Evolutionary conservation across 2,113 vertebrate genomes (phyloP).

Genomic region (Vulpes lagopus): DNA sequence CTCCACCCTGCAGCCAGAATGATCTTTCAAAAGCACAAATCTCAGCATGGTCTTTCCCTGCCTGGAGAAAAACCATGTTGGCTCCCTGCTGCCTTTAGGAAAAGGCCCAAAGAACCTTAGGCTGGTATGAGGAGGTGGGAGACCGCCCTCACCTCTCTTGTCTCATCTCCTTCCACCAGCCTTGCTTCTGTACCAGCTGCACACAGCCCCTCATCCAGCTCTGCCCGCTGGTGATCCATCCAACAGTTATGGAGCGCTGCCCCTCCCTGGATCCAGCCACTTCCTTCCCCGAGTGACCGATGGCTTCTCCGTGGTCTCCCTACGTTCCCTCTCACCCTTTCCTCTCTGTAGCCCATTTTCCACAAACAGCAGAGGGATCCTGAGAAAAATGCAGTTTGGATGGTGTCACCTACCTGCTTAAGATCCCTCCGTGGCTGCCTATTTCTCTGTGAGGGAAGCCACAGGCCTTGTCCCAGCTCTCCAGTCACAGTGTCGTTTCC

Average conservation of each 20-base stretch:
- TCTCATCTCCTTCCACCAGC: background rate
- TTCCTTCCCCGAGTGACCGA: background rate
- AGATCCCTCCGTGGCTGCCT: background rate
- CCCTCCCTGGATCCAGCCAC: background rate
- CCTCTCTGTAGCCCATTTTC: background rate
- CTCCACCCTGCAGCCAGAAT: slow-evolving; percentile 21
- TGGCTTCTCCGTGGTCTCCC: background rate
- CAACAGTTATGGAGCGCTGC: background rate
- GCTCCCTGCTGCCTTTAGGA: background rate
- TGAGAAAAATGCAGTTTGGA: background rate
- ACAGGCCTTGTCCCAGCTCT: background rate
- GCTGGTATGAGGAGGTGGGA: background rate
- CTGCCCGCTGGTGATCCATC: background rate
- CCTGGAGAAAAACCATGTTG: background rate
- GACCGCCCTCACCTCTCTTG: background rate
- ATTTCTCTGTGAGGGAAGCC: background rate
- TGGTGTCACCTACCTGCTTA: background rate
- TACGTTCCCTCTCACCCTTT: background rate
- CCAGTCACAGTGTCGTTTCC: background rate
- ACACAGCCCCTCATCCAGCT: background rate
- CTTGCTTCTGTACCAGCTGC: background rate
- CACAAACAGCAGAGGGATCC: background rate
- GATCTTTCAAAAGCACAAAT: slow-evolving; percentile 59
- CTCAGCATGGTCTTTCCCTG: slow-evolving; percentile 44
- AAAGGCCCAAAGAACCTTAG: background rate